Conservation (phyloP, 2,888 invertebrate species). For the Panzeria rudis region DNA sequence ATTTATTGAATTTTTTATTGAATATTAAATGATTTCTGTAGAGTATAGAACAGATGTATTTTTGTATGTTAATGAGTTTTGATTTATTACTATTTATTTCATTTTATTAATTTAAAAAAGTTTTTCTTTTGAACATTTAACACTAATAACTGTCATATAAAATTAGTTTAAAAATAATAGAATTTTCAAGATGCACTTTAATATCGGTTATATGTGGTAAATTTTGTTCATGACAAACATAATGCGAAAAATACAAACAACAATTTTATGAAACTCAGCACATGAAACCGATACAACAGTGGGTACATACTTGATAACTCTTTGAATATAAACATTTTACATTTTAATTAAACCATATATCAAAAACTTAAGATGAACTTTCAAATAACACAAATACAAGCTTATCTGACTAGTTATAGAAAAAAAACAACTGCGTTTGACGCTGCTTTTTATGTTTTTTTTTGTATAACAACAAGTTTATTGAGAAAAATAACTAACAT, state of each 20-base stretch:
- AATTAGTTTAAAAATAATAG: constrained; percentile 8
- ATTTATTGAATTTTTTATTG: constrained; percentile 14
- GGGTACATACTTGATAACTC: too few relatives aligned
- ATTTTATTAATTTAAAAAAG: constrained; percentile 19
- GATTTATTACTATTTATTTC: background rate
- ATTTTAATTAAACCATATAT: constrained; percentile 9
- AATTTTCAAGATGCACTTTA: too few relatives aligned
- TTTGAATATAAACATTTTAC: background rate
- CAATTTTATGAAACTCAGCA: too few relatives aligned
- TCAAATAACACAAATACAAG: background rate
- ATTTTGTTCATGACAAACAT: too few relatives aligned
- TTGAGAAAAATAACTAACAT: background rate
- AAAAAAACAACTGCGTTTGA: constrained; percentile 14
- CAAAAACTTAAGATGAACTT: constrained; percentile 15
- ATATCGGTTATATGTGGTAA: too few relatives aligned
- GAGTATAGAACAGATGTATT: background rate
- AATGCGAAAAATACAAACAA: too few relatives aligned
- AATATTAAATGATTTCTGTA: constrained; percentile 38
- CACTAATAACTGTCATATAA: constrained; percentile 43
- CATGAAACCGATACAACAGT: too few relatives aligned
- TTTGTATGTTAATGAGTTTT: background rate
- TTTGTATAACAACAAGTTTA: constrained; percentile 17
- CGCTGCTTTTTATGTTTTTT: background rate
- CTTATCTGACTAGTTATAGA: too few relatives aligned
- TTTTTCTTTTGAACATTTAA: constrained; percentile 54